Evolutionary conservation across 1,140 invertebrate species (phyloP), one percentile per base, ranked within the genome.

Genomic region (Papilio xuthus): DNA sequence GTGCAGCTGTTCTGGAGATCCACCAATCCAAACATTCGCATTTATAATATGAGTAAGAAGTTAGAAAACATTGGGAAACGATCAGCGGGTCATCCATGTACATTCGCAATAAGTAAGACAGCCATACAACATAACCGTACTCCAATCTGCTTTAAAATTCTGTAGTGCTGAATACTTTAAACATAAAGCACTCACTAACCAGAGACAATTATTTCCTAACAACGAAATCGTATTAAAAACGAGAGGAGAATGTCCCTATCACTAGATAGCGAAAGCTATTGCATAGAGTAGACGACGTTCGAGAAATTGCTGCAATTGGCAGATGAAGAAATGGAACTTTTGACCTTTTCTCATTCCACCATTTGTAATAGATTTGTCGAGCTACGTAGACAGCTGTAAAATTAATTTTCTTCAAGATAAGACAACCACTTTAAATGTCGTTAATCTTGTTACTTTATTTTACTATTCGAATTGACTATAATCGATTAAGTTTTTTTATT

Each of bases 301-400:
- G 20, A 26, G 56, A 60, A 23, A 60, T 60, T 60, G 9, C 23
- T 60, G 20, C 20, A 26, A 26, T 60, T 60, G 56, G 20, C 56
- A 60, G 56, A 60, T 23, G 23, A 28, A 60, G 56, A 26, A 60
- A 60, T 60, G 56, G 23, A 26, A 28, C 56, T 60, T 60, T 60
- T 60, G 56, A 60, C 56, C 56, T 60, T 60, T 60, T 60, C 56
- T 26, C 56, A 12, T 53, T n/a, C 4, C 23, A 60, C 1, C 23
- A 60, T 23, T 60, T 60, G 9, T 26, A 26, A 28, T 60, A 26
- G 23, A 60, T 26, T 10, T 60, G 20, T 60, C 56, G 10, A 26
- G 56, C 12, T 10, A 60, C 26, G 13, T 26, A 60, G 23, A 26
- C 23, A 60, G 56, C 2, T 13, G 23, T 60, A 4, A 26, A 23